These are phyloP conservation scores for Cordilura impudica DNA, from an alignment of 2,888 invertebrate species.

Conservation along the genomic window DNA sequence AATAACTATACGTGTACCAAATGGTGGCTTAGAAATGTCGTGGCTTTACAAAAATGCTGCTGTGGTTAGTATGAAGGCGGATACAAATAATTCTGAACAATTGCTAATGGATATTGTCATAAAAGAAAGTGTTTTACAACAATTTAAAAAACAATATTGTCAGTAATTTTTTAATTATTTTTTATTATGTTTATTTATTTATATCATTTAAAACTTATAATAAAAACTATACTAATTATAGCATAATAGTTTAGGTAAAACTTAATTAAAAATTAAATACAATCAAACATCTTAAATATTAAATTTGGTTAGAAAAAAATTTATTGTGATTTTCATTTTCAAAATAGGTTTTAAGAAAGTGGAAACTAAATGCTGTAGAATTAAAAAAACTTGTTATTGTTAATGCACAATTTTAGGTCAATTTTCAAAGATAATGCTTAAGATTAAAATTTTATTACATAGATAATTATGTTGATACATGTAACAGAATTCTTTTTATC, in stretches of 20 bases:
- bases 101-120: constrained; percentile 81
- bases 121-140: constrained; percentile 79
- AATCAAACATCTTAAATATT: neutral
- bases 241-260: neutral
- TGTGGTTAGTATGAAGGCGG: constrained; percentile 79
- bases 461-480: no score
- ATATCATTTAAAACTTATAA: neutral
- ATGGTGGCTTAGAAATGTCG: constrained; percentile 80
- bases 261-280: neutral
- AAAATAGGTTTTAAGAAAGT: no score
- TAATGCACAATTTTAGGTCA: no score
- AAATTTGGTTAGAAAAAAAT: neutral
- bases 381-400: no score
- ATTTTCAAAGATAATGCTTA: no score
- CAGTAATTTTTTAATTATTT: constrained; percentile 37
- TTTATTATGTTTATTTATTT: neutral
- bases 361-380: no score
- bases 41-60: constrained; percentile 84
- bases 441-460: no score
- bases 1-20: constrained; percentile 80
- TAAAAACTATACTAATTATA: constrained; percentile 3
- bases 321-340: neutral
- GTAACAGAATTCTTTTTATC: no score
- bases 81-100: constrained; percentile 79
- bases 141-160: constrained; percentile 79